phyloP scores from a whole-genome alignment of 1,140 invertebrate species.

The Macrobrachium nipponense region DNA sequence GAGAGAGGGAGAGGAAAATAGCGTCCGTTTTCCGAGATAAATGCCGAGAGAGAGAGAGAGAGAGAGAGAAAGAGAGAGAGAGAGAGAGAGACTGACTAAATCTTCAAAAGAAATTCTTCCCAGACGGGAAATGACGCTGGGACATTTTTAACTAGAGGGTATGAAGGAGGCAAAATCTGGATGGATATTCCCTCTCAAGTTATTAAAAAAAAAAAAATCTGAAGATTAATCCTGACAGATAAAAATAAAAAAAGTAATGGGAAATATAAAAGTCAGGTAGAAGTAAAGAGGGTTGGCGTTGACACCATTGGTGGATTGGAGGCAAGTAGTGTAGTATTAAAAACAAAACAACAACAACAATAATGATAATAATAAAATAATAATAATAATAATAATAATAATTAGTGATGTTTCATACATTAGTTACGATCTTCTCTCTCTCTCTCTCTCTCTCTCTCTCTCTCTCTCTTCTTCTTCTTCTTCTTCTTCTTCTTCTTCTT shows the following conservation, averaged over 20 bases:
- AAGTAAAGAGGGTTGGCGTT: no score
- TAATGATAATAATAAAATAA: no score
- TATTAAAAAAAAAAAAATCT: no score
- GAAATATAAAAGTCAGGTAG: no score
- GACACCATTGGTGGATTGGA: no score
- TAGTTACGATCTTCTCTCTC: background rate
- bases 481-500: background rate
- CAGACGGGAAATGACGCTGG: background rate
- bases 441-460: constrained; percentile 27
- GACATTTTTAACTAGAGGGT: background rate
- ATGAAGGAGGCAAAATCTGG: background rate
- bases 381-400: no score
- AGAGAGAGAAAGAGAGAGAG: background rate
- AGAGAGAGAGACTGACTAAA: constrained; percentile 3
- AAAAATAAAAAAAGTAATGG: no score
- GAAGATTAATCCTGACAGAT: no score
- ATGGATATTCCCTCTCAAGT: no score
- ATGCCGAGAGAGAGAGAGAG: constrained; percentile 25
- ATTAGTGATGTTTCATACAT: no score
- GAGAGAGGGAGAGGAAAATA: background rate
- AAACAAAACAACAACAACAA: no score
- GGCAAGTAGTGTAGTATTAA: no score
- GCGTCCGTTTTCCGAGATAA: background rate
- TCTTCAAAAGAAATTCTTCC: background rate
- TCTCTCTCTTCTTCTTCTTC: background rate